phyloP scores from a whole-genome alignment of 2,797 vertebrate species.

The Petrocephalus sullivani region DNA sequence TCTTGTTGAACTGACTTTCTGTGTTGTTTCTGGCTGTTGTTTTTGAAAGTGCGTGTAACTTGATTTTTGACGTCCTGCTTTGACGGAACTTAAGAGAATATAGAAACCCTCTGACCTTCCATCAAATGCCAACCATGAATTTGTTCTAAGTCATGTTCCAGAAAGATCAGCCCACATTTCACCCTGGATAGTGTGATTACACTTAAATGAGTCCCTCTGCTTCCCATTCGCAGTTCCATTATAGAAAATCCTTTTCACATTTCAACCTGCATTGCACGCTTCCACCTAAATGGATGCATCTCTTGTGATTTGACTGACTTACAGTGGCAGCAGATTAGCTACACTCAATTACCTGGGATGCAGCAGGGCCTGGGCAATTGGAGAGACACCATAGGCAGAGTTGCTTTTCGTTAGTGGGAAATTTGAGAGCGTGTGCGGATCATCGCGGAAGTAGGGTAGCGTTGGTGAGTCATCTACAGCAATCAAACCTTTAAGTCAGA shows the following conservation, averaged over 20 bases:
- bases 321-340: neutral
- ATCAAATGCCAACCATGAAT: neutral
- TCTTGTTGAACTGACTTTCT: neutral
- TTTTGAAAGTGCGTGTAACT: neutral
- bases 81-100: neutral
- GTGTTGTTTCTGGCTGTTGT: neutral
- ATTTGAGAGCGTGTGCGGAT: neutral
- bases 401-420: neutral
- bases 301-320: neutral
- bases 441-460: neutral
- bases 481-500: neutral
- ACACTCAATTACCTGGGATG: neutral
- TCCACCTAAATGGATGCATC: neutral
- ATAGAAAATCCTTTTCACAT: neutral
- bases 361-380: neutral
- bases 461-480: neutral
- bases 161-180: neutral
- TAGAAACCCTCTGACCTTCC: neutral
- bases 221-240: neutral
- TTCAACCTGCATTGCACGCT: neutral
- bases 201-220: neutral
- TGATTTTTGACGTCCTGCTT: too few species aligned
- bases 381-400: neutral
- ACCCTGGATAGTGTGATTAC: neutral
- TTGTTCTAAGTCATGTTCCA: neutral